Evolutionary conservation across 2,888 invertebrate genomes (phyloP).

Genomic region (Slavum lentiscoides): DNA sequence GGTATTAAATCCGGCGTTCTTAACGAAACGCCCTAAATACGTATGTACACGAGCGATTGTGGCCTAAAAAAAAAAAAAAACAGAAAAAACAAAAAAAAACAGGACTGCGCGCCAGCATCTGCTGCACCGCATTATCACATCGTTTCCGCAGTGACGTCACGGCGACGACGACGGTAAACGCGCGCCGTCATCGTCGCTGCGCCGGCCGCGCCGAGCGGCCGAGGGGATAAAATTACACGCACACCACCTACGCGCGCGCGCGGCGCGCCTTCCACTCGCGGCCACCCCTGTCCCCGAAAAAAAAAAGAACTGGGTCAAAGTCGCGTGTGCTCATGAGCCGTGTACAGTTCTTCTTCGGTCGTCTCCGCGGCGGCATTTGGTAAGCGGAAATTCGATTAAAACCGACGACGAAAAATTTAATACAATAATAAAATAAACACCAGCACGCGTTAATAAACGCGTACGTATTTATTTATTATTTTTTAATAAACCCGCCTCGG

Average conservation of each 20-base stretch:
- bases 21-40: too few relatives aligned
- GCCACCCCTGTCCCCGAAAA: too few relatives aligned
- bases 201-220: neutral
- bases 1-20: too few relatives aligned
- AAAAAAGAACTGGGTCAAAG: slow-evolving; percentile 43
- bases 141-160: too few relatives aligned
- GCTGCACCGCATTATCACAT: too few relatives aligned
- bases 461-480: neutral
- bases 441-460: neutral
- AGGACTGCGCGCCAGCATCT: too few relatives aligned
- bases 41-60: too few relatives aligned
- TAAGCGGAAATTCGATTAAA: slow-evolving; percentile 45
- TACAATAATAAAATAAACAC: neutral
- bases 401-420: neutral
- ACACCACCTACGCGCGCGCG: neutral
- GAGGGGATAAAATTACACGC: slow-evolving; percentile 29
- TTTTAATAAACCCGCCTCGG: too few relatives aligned
- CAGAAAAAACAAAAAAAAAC: too few relatives aligned
- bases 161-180: too few relatives aligned
- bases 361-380: slow-evolving; percentile 16
- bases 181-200: neutral
- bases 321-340: neutral
- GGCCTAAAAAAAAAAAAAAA: too few relatives aligned
- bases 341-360: neutral
- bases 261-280: slow-evolving; percentile 9